Evolutionary conservation across 2,888 invertebrate genomes (phyloP), one percentile per base, ranked within the genome.

Genomic region (Pycnomerus fuliginosus): DNA sequence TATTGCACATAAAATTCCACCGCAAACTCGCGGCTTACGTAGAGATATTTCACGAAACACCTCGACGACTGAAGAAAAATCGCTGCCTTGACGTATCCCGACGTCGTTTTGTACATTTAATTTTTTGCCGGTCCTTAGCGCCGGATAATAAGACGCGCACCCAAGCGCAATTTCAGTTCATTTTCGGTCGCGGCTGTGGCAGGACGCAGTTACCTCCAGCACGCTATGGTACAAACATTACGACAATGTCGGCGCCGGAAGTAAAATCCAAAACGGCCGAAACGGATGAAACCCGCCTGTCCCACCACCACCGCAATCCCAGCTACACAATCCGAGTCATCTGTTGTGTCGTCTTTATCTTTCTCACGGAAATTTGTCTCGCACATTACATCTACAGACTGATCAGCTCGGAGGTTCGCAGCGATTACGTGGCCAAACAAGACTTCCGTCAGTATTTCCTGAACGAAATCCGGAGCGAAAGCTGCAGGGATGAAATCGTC

Each of bases 291-390:
- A 22, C 31, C 25, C 16, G 27, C 3, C 12, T 37, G 10, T 20
- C 43, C 7, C 16, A 37, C n/a, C 28, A 38, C 22, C 44, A 37
- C n/a, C 37, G 33, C 22, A 70, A 69, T 45, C 69, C 69, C 3
- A 70, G 68, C 55, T 71, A 71, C 41, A 71, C 70, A 7, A 60
- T 69, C 35, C 64, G 71, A 8, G 67, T 71, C 3, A 55, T 71
- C 29, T 71, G 70, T 55, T 71, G 71, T 53, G 70, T 71, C 8
- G 49, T 71, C 13, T 71, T 71, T 45, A 67, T 72, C 33, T 71
- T 69, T 41, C 48, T 72, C 7, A 69, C 69, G 1, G 71, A 72
- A 53, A 65, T 72, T 23, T 69, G 67, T 49, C 50, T 72, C 40
- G 68, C 72, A 3, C 71, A 72, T 48, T 72, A 71, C 52, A 55